Conservation (phyloP, 2,113 vertebrate genomes). For the Suncus etruscus region DNA sequence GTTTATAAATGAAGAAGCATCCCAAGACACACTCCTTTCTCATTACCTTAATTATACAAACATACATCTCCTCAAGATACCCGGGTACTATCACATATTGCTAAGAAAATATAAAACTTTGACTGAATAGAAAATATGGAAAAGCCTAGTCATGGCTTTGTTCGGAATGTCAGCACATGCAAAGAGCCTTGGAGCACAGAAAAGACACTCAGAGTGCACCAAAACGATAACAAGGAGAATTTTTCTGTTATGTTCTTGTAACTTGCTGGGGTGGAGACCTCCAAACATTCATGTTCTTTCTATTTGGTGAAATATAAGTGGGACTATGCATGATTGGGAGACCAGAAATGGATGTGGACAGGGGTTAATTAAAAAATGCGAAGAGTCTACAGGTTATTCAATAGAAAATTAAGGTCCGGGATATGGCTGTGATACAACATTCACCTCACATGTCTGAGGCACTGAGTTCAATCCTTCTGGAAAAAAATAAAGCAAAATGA, state of each 20-base stretch:
- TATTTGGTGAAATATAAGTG: constrained; percentile 12
- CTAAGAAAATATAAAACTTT: constrained; percentile 49
- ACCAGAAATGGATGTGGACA: neutral
- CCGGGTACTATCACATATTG: neutral
- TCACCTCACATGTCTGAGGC: too few species aligned
- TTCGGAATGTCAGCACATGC: constrained; percentile 55
- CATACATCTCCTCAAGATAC: constrained; percentile 39
- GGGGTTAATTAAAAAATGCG: constrained; percentile 17
- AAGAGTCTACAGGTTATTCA: constrained; percentile 34
- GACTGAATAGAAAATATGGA: constrained; percentile 48
- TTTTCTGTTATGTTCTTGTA: constrained; percentile 67
- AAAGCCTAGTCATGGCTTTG: constrained; percentile 23
- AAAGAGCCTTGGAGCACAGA: constrained; percentile 22
- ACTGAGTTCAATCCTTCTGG: too few species aligned
- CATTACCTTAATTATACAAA: constrained; percentile 17
- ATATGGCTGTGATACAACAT: too few species aligned
- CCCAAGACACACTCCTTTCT: constrained; percentile 36
- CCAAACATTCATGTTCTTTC: neutral
- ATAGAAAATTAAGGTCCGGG: too few species aligned
- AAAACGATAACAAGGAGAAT: constrained; percentile 47
- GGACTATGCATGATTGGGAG: neutral
- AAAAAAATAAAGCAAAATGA: too few species aligned
- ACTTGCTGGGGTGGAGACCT: constrained; percentile 5
- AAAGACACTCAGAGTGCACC: constrained; percentile 46
- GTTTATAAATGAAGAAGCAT: constrained; percentile 14